Conservation (phyloP, 92 coral and sea anemone species). For the Zoanthus gigantus region DNA sequence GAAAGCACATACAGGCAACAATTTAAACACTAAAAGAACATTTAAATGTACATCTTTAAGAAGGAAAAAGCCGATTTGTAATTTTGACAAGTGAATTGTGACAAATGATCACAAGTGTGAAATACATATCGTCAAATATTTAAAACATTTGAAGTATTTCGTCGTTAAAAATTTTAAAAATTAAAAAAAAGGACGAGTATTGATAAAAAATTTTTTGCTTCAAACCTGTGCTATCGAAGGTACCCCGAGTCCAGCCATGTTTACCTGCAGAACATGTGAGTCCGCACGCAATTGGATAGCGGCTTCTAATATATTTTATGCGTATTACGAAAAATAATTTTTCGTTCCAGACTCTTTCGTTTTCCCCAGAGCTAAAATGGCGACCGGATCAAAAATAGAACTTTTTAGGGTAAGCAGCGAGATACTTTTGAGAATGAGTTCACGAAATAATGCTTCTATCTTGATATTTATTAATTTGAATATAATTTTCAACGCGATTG, state of each 20-base stretch:
- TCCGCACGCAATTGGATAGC: slow-evolving; percentile 36
- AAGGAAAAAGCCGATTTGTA: background rate
- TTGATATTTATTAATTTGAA: too few relatives aligned
- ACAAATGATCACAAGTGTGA: background rate
- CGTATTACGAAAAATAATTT: background rate
- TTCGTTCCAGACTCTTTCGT: slow-evolving; percentile 38
- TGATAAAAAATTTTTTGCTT: background rate
- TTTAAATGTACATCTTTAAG: background rate
- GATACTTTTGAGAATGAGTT: too few relatives aligned
- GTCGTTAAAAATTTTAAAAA: background rate
- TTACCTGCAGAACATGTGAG: slow-evolving; percentile 57
- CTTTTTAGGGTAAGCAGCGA: slow-evolving; percentile 80
- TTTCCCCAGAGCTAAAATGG: slow-evolving; percentile 70
- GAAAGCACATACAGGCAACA: background rate
- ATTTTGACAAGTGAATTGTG: slow-evolving; percentile 1
- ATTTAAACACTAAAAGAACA: background rate
- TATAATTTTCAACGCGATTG: too few relatives aligned
- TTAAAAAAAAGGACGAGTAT: background rate
- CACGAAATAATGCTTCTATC: too few relatives aligned
- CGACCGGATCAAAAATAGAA: slow-evolving; percentile 98
- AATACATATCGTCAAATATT: background rate
- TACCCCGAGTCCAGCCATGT: slow-evolving; percentile 93
- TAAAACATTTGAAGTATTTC: background rate
- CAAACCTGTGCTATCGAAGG: slow-evolving; percentile 91
- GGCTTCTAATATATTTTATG: slow-evolving; percentile 43